Evolutionary conservation across 2,113 vertebrate genomes (phyloP), one percentile per base, ranked within the genome.

Genomic region (Alaudala cheleensis): DNA sequence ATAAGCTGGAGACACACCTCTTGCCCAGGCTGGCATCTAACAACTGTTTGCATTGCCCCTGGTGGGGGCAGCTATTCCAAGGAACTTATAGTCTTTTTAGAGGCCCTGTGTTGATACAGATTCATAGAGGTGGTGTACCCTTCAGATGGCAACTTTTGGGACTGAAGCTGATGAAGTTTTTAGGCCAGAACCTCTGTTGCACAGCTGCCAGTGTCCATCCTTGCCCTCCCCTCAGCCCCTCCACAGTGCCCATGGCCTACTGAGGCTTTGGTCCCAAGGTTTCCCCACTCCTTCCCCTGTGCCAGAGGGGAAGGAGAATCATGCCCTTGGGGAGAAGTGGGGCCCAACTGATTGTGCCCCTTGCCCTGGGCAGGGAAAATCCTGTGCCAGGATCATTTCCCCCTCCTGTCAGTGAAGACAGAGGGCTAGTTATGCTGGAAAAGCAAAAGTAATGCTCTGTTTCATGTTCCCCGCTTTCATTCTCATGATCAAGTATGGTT

Each of bases 141-240:
- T 84, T 79, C 37, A 61, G n/a, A n/a, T 33, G n/a, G 15, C 22
- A 67, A 9, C 15, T 69, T 69, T 45, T 60, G 53, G n/a, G 51
- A 66, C 23, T 58, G 44, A 66, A 74, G 31, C 10, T 62, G 47
- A 45, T 42, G 28, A 54, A 70, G 66, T 22, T 50, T 70, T 73
- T 86, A 60, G 37, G 33, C 34, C 31, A 89, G 44, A 94, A 51
- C 0, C 12, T 14, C 17, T 50, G 23, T 12, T 67, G 22, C 10
- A 11, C 11, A 56, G 24, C 16, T 21, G 29, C 39, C 2, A 10
- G 21, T 60, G 24, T 12, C 44, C 2, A 0, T 12, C 14, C 12
- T 56, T 42, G 31, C 60, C 31, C 19, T 77, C 29, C 11, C 20
- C 15, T 58, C 39, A 62, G 23, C 6, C 18, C 3, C 4, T 62